Conservation (phyloP, 1,140 invertebrate species). For the Scaptomyza graminum region DNA sequence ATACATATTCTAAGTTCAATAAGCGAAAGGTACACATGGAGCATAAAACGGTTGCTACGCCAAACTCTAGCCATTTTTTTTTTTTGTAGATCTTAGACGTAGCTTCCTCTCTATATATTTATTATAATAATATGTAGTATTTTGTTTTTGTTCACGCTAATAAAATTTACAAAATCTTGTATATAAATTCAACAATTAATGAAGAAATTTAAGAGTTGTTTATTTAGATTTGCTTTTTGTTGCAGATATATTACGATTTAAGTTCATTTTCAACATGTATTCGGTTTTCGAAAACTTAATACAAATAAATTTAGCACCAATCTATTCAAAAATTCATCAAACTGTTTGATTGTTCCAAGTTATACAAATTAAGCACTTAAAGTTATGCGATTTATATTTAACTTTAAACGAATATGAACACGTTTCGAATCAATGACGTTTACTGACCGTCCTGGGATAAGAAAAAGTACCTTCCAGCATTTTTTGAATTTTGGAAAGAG, state of each 20-base stretch:
- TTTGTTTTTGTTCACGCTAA: conserved; percentile 57
- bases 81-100: conserved; percentile 18
- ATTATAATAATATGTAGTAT: conserved; percentile 22
- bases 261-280: conserved; percentile 13
- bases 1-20: conserved; percentile 71
- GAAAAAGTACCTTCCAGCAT: neutral
- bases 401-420: conserved; percentile 48
- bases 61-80: conserved; percentile 9
- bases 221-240: conserved; percentile 38
- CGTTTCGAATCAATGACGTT: conserved; percentile 34
- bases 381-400: conserved; percentile 30
- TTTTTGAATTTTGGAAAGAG: conserved; percentile 20
- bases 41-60: conserved; percentile 63
- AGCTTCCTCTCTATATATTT: conserved; percentile 52
- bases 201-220: conserved; percentile 60
- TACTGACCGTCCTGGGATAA: conserved; percentile 7
- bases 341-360: conserved; percentile 81
- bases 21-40: conserved; percentile 81
- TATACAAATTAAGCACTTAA: conserved; percentile 80
- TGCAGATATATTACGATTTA: conserved; percentile 38
- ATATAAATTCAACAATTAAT: conserved; percentile 80
- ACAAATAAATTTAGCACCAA: conserved; percentile 79
- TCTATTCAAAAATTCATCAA: conserved; percentile 82
- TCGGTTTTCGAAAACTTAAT: conserved; percentile 62
- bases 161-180: conserved; percentile 76